Evolutionary conservation across 64 coral and sea anemone genomes (phyloP).

Genomic region (Montipora efflorescens): DNA sequence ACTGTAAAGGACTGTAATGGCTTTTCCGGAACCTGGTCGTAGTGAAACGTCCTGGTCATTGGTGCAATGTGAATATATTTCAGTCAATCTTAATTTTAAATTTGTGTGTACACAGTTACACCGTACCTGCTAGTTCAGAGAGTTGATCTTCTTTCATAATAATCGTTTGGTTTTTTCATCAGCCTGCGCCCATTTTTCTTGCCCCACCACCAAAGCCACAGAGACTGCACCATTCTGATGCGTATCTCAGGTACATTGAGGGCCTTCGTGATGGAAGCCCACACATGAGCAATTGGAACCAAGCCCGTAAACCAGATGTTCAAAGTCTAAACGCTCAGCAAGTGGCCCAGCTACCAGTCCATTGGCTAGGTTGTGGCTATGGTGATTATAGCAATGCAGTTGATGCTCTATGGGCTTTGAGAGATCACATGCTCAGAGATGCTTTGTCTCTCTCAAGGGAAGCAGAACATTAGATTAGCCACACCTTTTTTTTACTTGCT

Average conservation of each 20-base stretch:
- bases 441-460: slow-evolving; percentile 74
- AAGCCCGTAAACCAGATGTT: slow-evolving; percentile 86
- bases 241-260: slow-evolving; percentile 98
- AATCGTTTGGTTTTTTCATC: neutral
- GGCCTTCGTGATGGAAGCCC: slow-evolving; percentile 96
- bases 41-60: too few relatives aligned
- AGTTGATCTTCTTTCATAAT: neutral
- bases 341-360: slow-evolving; percentile 90
- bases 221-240: slow-evolving; percentile 92
- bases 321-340: slow-evolving; percentile 85
- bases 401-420: slow-evolving; percentile 92
- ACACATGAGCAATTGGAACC: slow-evolving; percentile 99
- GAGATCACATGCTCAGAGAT: slow-evolving; percentile 97
- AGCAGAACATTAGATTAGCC: neutral
- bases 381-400: slow-evolving; percentile 91
- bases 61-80: too few relatives aligned
- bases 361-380: slow-evolving; percentile 92
- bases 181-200: slow-evolving; percentile 89
- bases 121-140: neutral
- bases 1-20: too few relatives aligned
- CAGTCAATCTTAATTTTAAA: too few relatives aligned
- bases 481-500: neutral
- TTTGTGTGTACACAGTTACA: too few relatives aligned
- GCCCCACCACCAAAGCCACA: slow-evolving; percentile 91
- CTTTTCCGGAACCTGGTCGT: too few relatives aligned